Conservation (phyloP, 2,888 invertebrate genomes). For the Strigamia transsilvanica region DNA sequence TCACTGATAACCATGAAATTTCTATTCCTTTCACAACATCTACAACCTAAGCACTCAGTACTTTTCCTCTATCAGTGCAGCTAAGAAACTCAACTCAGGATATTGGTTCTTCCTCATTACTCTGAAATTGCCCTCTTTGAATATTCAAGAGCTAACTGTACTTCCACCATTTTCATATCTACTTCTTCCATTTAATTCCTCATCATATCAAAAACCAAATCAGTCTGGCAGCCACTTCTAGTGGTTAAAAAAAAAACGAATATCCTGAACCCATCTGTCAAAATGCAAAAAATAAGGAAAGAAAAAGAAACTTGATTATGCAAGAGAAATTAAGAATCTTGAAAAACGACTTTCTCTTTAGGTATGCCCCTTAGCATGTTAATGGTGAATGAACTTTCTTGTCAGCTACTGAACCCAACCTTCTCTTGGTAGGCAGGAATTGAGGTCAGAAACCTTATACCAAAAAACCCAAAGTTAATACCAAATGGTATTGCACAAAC, state of each 20-base stretch:
- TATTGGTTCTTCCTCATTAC: conserved; percentile 43
- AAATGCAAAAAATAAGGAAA: conserved; percentile 23
- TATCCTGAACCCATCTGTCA: not conserved
- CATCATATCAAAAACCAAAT: not conserved
- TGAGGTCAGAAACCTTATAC: conserved; percentile 25
- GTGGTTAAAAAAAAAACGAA: not conserved
- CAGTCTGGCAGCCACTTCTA: not conserved
- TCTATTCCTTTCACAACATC: not conserved
- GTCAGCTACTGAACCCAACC: conserved; percentile 36
- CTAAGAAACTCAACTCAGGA: conserved; percentile 21
- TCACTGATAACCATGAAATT: not conserved
- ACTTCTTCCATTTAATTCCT: not conserved
- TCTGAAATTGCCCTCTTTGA: not conserved
- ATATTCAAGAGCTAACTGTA: conserved; percentile 13
- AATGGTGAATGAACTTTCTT: conserved; percentile 49
- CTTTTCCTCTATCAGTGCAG: not conserved
- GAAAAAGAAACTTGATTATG: conserved; percentile 24
- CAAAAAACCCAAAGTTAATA: not conserved
- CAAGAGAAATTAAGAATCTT: conserved; percentile 43
- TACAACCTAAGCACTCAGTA: not conserved
- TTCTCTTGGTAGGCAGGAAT: conserved; percentile 14
- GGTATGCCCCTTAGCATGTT: conserved; percentile 13
- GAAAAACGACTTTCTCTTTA: conserved; percentile 41
- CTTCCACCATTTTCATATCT: not conserved
- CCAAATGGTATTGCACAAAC: not conserved